phyloP scores from a whole-genome alignment of 2,888 invertebrate species.

The Eurytoma adleriae region DNA sequence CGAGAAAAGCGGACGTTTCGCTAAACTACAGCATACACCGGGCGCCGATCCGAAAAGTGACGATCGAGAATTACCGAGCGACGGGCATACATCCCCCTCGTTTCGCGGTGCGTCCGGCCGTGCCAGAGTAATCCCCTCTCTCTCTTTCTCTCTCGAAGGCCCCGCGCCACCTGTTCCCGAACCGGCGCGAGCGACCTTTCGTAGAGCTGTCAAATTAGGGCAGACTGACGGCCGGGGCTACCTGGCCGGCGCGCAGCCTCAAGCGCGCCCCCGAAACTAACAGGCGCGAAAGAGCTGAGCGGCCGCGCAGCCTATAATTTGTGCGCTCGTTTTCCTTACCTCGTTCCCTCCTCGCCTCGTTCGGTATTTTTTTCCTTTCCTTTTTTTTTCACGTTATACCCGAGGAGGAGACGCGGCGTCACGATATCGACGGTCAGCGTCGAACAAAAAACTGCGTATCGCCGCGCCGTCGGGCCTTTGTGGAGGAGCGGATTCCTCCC shows the following conservation, averaged over 20 bases:
- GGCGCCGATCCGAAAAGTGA: too few species aligned
- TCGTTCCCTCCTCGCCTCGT: not conserved
- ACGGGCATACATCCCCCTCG: not conserved
- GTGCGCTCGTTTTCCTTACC: conserved; percentile 4
- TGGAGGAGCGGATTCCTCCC: too few species aligned
- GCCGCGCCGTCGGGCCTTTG: too few species aligned
- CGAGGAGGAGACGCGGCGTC: not conserved
- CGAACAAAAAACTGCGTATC: too few species aligned
- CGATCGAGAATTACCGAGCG: too few species aligned
- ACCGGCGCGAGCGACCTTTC: not conserved
- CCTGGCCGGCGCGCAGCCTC: conserved; percentile 1
- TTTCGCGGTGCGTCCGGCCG: too few species aligned
- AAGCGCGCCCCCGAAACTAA: conserved; percentile 37
- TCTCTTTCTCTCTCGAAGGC: not conserved
- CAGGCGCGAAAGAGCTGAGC: conserved; percentile 48
- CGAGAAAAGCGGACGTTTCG: too few species aligned
- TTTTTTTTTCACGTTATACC: not conserved
- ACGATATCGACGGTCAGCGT: conserved; percentile 19
- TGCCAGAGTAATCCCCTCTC: too few species aligned
- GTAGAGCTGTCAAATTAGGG: conserved; percentile 55
- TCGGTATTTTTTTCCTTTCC: not conserved
- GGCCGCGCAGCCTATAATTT: conserved; percentile 50
- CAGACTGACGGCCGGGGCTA: conserved; percentile 42
- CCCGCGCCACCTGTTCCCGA: conserved; percentile 40
- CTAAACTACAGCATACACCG: too few species aligned